Evolutionary conservation across 1,140 invertebrate genomes (phyloP), one percentile per base, ranked within the genome.

Genomic region (Yoshiicerus persimilis): DNA sequence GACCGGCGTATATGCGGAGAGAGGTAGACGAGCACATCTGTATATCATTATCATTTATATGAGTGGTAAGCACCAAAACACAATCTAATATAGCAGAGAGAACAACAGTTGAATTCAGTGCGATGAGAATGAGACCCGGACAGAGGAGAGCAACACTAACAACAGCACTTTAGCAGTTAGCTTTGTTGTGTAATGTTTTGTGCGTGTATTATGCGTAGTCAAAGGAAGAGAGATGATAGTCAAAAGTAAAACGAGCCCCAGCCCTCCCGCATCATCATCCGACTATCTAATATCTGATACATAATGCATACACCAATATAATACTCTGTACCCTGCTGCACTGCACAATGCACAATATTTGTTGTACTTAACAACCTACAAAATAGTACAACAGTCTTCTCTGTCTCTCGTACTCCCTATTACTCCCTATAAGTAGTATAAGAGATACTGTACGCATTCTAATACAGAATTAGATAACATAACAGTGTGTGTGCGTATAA

Each of bases 191-290:
- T 83, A 34, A 83, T 36, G 34, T 38, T 83, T 34, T 23, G 75
- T 80, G 27, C 30, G 27, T 84, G 80, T 38, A 32, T 32, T n/a
- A 16, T 77, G 27, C 30, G 30, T 84, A 38, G 27, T 2, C 5
- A 47, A 36, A 30, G 20, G 16, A 6, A 80, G 30, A 80, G 23
- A 80, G 20, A 80, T 80, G 36, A 30, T 34, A 30, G 36, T 80
- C 20, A 56, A 56, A 16, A 80, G 75, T 80, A 36, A 23, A 34
- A 10, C 23, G n/a, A 47, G 41, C 39, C 13, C 83, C 38, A 56
- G 83, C 83, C 83, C 83, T 84, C 83, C 83, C 83, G 83, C 83
- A 84, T 84, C 83, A 84, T 84, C 66, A 70, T 70, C 64, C 16
- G 9, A 27, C 64, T 30, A 70, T 70, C 11, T 30, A 3, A 70